Evolutionary conservation across 23 tunicate species (phyloP).

Genomic region (Styela clava): DNA sequence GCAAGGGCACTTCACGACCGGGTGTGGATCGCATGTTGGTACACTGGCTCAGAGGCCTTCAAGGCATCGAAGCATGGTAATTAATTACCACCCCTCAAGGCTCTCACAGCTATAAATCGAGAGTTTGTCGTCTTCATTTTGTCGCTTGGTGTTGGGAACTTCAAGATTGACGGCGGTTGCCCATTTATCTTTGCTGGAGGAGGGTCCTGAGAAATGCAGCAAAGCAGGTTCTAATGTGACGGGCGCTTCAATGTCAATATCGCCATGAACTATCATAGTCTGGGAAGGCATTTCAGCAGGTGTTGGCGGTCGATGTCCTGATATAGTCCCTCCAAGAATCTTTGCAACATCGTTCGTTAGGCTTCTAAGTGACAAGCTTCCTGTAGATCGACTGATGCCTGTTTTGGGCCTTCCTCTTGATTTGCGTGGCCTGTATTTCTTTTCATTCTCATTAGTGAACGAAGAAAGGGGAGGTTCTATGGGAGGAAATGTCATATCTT

Average conservation of each 20-base stretch:
- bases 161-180: not conserved
- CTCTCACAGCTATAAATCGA: not conserved
- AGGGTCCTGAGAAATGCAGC: not conserved
- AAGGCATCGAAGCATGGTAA: not conserved
- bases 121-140: not conserved
- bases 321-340: too few relatives aligned
- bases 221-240: not conserved
- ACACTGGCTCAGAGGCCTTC: too few relatives aligned
- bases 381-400: not conserved
- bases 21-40: too few relatives aligned
- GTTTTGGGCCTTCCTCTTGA: not conserved
- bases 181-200: not conserved
- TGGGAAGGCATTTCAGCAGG: not conserved
- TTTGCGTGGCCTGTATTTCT: not conserved
- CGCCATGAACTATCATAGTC: not conserved
- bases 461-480: not conserved
- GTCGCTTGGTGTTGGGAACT: not conserved
- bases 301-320: not conserved
- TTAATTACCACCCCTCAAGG: not conserved
- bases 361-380: too few relatives aligned
- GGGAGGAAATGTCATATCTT: not conserved
- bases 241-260: not conserved
- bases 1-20: too few relatives aligned
- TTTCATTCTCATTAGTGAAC: not conserved
- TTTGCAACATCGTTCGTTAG: not conserved